Conservation (phyloP, 1,140 invertebrate species). For the Ceratina japonica region DNA sequence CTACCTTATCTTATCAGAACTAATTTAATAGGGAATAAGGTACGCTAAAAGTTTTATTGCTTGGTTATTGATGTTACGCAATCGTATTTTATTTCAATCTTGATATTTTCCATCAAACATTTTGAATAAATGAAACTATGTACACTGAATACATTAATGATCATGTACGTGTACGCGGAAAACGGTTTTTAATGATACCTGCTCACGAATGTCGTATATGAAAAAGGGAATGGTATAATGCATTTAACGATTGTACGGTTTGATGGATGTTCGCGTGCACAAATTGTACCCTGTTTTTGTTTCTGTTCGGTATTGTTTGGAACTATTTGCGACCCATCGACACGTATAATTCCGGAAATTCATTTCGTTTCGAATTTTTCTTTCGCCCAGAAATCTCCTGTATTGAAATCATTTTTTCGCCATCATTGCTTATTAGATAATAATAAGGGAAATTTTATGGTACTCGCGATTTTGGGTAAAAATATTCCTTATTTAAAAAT, state of each 20-base stretch:
- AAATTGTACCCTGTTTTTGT: background rate
- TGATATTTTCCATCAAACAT: background rate
- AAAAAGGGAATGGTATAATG: slow-evolving; percentile 13
- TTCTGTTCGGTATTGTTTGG: background rate
- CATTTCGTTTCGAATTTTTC: background rate
- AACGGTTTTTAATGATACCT: background rate
- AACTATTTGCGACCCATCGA: background rate
- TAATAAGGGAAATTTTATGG: too few species aligned
- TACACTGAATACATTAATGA: background rate
- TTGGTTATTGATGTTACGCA: too few species aligned
- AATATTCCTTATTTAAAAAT: too few species aligned
- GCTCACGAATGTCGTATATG: background rate
- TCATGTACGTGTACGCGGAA: background rate
- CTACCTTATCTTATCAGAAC: too few species aligned
- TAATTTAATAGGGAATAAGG: too few species aligned
- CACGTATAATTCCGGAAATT: background rate
- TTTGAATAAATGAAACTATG: background rate
- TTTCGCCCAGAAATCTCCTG: background rate
- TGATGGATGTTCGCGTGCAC: slow-evolving; percentile 19
- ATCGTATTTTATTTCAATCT: too few species aligned
- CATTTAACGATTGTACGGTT: slow-evolving; percentile 26
- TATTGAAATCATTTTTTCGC: background rate
- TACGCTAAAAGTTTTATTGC: too few species aligned
- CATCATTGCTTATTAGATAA: too few species aligned
- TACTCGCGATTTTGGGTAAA: too few species aligned